These are phyloP conservation scores for Armadillidium nasatum DNA, from an alignment of 1,140 invertebrate species.

Conservation along the genomic window DNA sequence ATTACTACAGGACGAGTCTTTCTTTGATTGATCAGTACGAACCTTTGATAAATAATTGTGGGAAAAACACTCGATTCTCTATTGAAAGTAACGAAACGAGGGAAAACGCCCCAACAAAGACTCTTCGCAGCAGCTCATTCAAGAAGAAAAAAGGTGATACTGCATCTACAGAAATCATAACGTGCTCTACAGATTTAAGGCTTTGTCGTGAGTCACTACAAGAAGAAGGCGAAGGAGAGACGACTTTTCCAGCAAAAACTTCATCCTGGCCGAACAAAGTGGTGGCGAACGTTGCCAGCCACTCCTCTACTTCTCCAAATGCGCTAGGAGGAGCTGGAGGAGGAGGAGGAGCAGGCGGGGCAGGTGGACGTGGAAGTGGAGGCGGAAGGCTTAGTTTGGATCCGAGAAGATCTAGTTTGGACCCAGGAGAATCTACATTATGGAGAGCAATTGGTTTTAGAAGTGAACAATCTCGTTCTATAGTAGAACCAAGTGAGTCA, in stretches of 20 bases:
- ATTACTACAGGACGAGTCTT: too few relatives aligned
- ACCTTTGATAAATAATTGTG: too few relatives aligned
- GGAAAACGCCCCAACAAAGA: too few relatives aligned
- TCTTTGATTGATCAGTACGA: too few relatives aligned
- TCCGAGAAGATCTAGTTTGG: not conserved
- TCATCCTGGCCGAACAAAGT: not conserved
- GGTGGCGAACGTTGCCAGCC: not conserved
- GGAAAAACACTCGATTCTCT: too few relatives aligned
- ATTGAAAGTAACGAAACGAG: too few relatives aligned
- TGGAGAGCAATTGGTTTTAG: not conserved
- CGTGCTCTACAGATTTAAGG: not conserved
- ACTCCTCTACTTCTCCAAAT: too few relatives aligned
- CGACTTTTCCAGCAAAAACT: not conserved
- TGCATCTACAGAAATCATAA: not conserved
- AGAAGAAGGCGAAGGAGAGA: not conserved
- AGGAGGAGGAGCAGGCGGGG: not conserved
- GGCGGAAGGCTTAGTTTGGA: not conserved
- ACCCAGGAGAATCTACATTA: not conserved
- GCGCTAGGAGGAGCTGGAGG: not conserved
- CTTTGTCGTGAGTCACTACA: not conserved
- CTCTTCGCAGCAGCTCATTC: too few relatives aligned
- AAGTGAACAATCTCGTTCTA: not conserved
- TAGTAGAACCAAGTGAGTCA: slow-evolving; percentile 1
- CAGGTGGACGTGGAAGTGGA: not conserved
- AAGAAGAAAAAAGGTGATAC: too few relatives aligned